Conservation (phyloP, 2,888 invertebrate species). For the Operophtera brumata region DNA sequence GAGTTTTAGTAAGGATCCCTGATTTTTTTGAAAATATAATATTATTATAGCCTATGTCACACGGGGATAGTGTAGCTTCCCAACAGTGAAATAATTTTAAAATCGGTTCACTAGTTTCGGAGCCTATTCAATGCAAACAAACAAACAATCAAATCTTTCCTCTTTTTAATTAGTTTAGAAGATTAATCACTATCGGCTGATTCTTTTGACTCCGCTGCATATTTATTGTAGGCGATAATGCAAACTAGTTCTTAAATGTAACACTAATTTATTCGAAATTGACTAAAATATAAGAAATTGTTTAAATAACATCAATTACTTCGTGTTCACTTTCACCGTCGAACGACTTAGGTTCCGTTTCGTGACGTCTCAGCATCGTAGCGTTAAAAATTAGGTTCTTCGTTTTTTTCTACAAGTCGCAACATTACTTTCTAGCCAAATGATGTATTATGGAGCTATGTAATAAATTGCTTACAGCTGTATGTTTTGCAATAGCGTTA, state of each 20-base stretch:
- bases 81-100: no score
- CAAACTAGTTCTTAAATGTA: slow-evolving; percentile 6
- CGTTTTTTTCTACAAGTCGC: slow-evolving; percentile 46
- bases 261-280: slow-evolving; percentile 17
- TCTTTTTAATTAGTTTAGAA: no score
- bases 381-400: slow-evolving; percentile 52
- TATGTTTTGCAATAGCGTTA: slow-evolving; percentile 28
- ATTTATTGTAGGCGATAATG: slow-evolving; percentile 14
- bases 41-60: no score
- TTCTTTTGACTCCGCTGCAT: slow-evolving; percentile 22
- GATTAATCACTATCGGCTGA: slow-evolving; percentile 19
- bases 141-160: no score
- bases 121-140: no score
- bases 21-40: no score
- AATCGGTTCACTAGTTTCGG: no score
- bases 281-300: slow-evolving; percentile 42
- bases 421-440: slow-evolving; percentile 61
- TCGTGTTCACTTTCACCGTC: slow-evolving; percentile 70
- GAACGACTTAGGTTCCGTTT: slow-evolving; percentile 65
- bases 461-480: slow-evolving; percentile 38
- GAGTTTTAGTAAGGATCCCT: no score
- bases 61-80: no score
- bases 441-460: slow-evolving; percentile 44
- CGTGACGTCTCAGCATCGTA: slow-evolving; percentile 56
- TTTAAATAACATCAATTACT: slow-evolving; percentile 59